Evolutionary conservation across 2,113 vertebrate species (phyloP).

Genomic region (Megaptera novaeangliae): DNA sequence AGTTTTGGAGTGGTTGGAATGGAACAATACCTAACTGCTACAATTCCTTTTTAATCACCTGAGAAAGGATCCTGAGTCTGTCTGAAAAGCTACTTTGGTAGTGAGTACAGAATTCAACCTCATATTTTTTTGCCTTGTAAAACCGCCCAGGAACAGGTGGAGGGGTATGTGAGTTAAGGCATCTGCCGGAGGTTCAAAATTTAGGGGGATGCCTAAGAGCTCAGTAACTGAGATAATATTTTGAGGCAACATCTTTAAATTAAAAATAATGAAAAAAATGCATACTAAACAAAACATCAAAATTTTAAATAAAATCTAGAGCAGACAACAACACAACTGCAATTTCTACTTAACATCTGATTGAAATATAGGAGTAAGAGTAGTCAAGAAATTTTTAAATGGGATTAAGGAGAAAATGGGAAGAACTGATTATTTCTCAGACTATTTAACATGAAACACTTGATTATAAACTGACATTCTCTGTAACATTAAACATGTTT

Average conservation of each 20-base stretch:
- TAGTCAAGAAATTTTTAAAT: not conserved
- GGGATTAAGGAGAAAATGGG: not conserved
- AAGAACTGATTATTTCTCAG: slow-evolving; percentile 56
- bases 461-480: slow-evolving; percentile 61
- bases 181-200: not conserved
- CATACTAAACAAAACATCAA: not conserved
- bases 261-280: not conserved
- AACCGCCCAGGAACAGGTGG: not conserved
- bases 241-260: not conserved
- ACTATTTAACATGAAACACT: slow-evolving; percentile 57
- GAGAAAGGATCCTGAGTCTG: not conserved
- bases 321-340: slow-evolving; percentile 35
- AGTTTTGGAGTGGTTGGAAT: not conserved
- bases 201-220: not conserved
- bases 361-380: slow-evolving; percentile 32
- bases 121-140: not conserved
- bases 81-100: not conserved
- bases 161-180: not conserved
- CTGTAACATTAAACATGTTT: slow-evolving; percentile 62
- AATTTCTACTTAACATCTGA: slow-evolving; percentile 68
- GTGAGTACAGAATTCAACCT: not conserved
- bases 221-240: not conserved
- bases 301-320: not conserved
- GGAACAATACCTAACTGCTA: not conserved
- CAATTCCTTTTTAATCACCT: not conserved